Evolutionary conservation across 2,888 invertebrate genomes (phyloP), one percentile per base, ranked within the genome.

Genomic region (Spicauda simplicius): DNA sequence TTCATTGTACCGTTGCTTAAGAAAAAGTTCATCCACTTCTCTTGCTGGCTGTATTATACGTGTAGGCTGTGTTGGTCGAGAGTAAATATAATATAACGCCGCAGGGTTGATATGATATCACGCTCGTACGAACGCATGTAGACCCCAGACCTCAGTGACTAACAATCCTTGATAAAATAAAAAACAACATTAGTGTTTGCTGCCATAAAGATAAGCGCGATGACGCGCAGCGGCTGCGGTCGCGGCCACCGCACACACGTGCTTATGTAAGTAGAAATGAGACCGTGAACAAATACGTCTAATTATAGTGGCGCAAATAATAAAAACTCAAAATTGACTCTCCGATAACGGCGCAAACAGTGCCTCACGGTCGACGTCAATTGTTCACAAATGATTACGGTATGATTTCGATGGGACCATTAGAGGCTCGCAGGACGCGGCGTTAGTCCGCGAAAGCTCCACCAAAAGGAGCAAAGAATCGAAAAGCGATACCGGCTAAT

Each of bases 401-500:
- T 48, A 66, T 60, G 60, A 66, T 73, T 67, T 71, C 65, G 25
- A 52, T 57, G 64, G 68, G 63, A 19, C 80, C 60, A 81, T 85
- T 81, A 84, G 79, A 79, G 71, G 76, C 45, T 20, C 50, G 55
- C 60, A 52, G 74, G 77, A 73, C 75, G 74, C 73, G 59, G 83
- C 84, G 85, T 81, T 85, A 87, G 85, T 83, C 86, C 86, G 85
- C 85, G 83, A 85, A 85, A 85, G 80, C 86, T 81, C 80, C 87
- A 84, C 82, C 86, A 91, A 91, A 91, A 87, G 81, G 84, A 90
- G 85, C 87, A 91, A 91, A 92, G 88, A 87, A 89, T 91, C 91
- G 90, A 82, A 90, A 91, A 91, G 89, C 91, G 87, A 92, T 90
- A 90, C 83, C 77, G 86, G 80, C 88, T 93, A 93, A 93, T 93